Evolutionary conservation across 2,888 invertebrate species (phyloP).

Genomic region (Hydrotaea diabolus): DNA sequence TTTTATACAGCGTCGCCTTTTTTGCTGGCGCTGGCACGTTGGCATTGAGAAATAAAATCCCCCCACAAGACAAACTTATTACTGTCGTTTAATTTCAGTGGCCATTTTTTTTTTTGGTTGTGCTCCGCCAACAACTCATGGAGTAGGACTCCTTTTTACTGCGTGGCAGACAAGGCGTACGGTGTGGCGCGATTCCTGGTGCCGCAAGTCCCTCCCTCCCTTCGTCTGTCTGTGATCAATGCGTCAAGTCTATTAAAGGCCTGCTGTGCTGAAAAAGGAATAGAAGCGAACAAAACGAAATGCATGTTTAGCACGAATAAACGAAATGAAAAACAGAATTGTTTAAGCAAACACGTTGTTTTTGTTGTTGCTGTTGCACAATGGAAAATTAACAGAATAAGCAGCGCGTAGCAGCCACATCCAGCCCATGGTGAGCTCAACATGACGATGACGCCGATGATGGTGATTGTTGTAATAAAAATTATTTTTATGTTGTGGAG

Average conservation of each 20-base stretch:
- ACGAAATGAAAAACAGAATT: background rate
- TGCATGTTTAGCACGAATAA: constrained; percentile 65
- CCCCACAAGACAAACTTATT: constrained; percentile 26
- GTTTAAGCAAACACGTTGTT: constrained; percentile 18
- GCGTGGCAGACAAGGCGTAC: no score
- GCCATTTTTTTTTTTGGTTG: constrained; percentile 38
- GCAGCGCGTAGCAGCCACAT: background rate
- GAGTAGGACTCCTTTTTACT: background rate
- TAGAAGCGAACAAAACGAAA: constrained; percentile 53
- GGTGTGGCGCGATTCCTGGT: background rate
- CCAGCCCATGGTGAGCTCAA: background rate
- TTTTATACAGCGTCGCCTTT: background rate
- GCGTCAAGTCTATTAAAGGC: constrained; percentile 71
- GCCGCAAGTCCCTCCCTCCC: background rate
- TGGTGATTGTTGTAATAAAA: constrained; percentile 39
- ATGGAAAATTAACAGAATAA: constrained; percentile 24
- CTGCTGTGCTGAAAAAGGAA: constrained; percentile 70
- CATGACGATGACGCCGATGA: background rate
- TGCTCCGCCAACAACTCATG: background rate
- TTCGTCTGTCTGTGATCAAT: constrained; percentile 48
- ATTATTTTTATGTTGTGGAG: constrained; percentile 34
- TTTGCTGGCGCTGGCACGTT: background rate
- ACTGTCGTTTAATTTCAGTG: constrained; percentile 56
- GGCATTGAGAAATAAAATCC: background rate
- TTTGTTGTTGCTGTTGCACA: constrained; percentile 2